Evolutionary conservation across 1,140 invertebrate species (phyloP), one percentile per base, ranked within the genome.

Genomic region (Oedothorax gibbosus): DNA sequence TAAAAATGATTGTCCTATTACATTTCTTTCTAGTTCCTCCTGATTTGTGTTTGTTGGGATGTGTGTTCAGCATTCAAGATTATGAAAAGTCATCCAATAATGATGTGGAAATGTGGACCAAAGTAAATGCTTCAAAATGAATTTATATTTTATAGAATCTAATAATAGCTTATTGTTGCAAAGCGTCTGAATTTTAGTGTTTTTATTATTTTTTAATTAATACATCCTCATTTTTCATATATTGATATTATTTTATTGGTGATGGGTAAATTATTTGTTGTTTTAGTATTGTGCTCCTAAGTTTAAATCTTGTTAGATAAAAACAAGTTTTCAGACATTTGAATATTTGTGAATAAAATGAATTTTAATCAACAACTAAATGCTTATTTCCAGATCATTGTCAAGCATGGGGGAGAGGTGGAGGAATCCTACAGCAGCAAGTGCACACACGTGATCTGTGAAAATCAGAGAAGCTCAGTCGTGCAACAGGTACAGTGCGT

Each of bases 391-490:
- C 86, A 91, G 90, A 93, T 94, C 0, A 97, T 99, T 68, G 92
- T 94, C 79, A 93, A 95, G 87, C 93, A 96, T 90, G 97, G 97
- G 18, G 97, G 97, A 20, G 96, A 98, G 89, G 93, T 98, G 18
- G 96, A 98, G 88, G 90, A 92, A 0, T 92, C 93, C 3, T 98
- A 98, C 90, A 94, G 94, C 87, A 92, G 93, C 8, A 92, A 95
- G 53, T 94, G 97, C 14, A 99, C 97, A 0, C 98, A 99, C 90
- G 94, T 99, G 18, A 90, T 99, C 11, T 96, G 96, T 89, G 94
- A 96, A 87, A 96, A 95, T 12, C 96, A 98, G 90, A 93, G 94
- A 54, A 95, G 96, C 88, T 95, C 96, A 53, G 93, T 95, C 21
- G 96, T 97, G 15, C 95, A 96, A 91, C 95, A 96, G 89, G 94